Evolutionary conservation across 2,113 vertebrate genomes (phyloP).

Genomic region (Gallinago undulata): DNA sequence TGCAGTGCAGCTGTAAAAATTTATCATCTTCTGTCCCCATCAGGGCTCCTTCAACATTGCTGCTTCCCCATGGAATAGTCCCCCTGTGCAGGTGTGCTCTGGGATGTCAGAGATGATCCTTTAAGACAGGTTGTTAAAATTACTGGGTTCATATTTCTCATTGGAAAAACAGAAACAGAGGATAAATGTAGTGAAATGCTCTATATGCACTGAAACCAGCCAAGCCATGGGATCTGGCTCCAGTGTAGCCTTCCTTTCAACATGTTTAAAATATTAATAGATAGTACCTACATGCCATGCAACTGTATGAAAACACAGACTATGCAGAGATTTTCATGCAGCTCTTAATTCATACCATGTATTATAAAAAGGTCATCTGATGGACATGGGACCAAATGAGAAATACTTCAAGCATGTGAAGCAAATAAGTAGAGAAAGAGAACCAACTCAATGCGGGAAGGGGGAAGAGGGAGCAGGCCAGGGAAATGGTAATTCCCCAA

Average conservation of each 20-base stretch:
- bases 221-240: not conserved
- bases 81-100: not conserved
- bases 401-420: not conserved
- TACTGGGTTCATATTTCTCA: not conserved
- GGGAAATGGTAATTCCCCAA: not conserved
- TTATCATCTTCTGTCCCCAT: not conserved
- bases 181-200: not conserved
- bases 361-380: not conserved
- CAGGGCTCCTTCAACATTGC: not conserved
- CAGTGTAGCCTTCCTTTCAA: not conserved
- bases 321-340: not conserved
- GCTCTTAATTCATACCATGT: not conserved
- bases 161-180: not conserved
- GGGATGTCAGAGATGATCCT: not conserved
- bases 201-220: not conserved
- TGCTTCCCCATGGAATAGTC: not conserved
- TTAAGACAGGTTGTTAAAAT: not conserved
- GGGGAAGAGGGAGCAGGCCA: not conserved
- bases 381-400: not conserved
- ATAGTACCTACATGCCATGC: not conserved
- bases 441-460: not conserved
- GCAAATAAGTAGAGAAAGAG: not conserved
- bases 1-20: not conserved
- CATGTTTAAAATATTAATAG: not conserved
- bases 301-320: not conserved